Conservation (phyloP, 2,113 vertebrate genomes). For the Cebus imitator region DNA sequence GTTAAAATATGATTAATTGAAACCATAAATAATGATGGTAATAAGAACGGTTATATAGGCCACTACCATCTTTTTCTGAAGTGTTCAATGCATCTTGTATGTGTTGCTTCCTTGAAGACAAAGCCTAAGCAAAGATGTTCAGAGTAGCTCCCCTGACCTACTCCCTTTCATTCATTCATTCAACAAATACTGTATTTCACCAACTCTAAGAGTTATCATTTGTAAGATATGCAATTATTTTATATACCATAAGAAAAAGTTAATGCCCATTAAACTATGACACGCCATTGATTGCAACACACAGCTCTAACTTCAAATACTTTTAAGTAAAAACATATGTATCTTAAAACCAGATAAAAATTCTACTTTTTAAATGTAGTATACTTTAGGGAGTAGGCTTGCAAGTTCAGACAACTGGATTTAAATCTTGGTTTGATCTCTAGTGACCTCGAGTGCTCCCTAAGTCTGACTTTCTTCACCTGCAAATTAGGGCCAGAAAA, state of each 20-base stretch:
- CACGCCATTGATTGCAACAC: background rate
- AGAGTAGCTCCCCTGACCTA: background rate
- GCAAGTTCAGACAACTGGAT: background rate
- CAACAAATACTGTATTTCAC: background rate
- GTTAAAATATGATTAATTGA: background rate
- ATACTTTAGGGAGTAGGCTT: background rate
- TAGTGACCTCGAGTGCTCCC: accelerated
- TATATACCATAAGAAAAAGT: background rate
- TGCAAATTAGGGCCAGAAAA: background rate
- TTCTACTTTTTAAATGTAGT: background rate
- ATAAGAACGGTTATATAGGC: background rate
- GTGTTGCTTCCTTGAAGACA: background rate
- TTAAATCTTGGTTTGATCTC: background rate
- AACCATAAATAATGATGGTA: background rate
- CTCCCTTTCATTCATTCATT: background rate
- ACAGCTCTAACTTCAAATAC: background rate
- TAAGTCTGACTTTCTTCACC: background rate
- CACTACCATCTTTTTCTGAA: background rate
- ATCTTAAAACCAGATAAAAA: background rate
- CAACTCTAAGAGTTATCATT: background rate
- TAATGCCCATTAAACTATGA: background rate
- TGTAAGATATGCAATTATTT: background rate
- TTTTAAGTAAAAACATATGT: background rate
- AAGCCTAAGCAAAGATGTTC: background rate
- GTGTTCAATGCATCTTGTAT: background rate